Base-by-base conservation (phyloP, 2,113 vertebrate species). In the Odocoileus virginianus region DNA sequence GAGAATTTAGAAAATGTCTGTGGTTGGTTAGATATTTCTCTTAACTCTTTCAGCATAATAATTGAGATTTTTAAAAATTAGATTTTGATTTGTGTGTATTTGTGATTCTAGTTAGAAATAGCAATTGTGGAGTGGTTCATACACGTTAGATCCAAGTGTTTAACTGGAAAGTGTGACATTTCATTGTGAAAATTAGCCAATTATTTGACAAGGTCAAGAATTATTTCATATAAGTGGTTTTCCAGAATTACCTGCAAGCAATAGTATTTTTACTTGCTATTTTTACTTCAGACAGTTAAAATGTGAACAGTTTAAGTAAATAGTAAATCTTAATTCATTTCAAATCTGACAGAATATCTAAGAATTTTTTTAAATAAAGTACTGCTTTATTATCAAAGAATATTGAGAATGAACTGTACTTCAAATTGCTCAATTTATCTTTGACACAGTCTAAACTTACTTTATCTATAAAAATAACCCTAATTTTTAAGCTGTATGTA, bases 71-170 rank as follows among this genome's bases (percentile, higher is more conserved):
- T 89, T 92, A 64, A 25, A 50, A 76, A 58, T 45, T 7, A 28
- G 28, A 71, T 93, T 90, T 97, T 96, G 40, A 83, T 57, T 52
- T 43, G 55, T 40, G 33, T 61, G 3, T 64, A 58, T 79, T 95
- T 97, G 16, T 90, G 84, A 47, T 78, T 87, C 71, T 82, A 19
- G 36, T 94, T 87, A 52, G 71, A 96, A 91, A 91, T 36, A 91
- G 52, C 79, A 96, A 1, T 94, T 95, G 16, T 60, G 28, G 14
- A 84, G 8, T 82, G 16, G 43, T 84, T 74, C 76, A 52, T 90
- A 45, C 67, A 82, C 25, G 27, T 74, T 96, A 92, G 55, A 79
- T 71, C 50, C 79, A 92, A 61, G 14, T 50, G n/a, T 92, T 85
- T 86, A 89, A 79, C 78, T 94, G 87, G n/a, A 54, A 95, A 95